Base-by-base conservation (phyloP, 2,888 invertebrate species). In the Brenthis ino region DNA sequence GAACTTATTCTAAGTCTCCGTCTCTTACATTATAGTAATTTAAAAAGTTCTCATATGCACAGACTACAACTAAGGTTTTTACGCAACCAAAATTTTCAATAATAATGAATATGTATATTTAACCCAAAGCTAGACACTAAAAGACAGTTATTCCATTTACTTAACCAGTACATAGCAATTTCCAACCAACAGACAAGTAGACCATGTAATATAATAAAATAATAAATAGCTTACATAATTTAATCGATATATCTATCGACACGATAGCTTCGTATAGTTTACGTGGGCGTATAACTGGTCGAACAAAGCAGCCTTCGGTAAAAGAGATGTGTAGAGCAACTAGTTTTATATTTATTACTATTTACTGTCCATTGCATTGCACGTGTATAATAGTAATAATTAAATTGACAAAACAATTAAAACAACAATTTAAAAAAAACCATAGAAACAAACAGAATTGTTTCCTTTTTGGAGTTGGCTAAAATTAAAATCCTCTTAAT, bases 201-300 rank as follows among this genome's bases (percentile, higher is more conserved):
- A 54, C 16, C 56, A 69, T 71, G 67, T 76, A 65, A 76, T 76
- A 76, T 77, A 75, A 79, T 71, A 71, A 67, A 68, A 68, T 68
- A 57, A 74, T 78, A 77, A 79, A 79, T 79, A 74, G 71, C 67
- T 72, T 61, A 68, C 20, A 70, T 67, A 75, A 80, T 79, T 80
- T 80, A 71, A 77, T 77, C 75, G 67, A 73, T 64, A 67, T 65
- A 79, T 80, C 79, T 76, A 75, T 75, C 75, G 68, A 70, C 60
- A 63, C 50, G 68, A 55, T 55, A 57, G 47, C 47, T 47, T 64
- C 57, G 63, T 60, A 69, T 64, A 67, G 47, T 69, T 47, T 53
- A 65, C 57, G 72, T 67, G 67, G 69, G 72, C 71, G 47, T 28
- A 48, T 43, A 20, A 67, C 66, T 53, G 67, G 58, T 58, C 66